phyloP scores from a whole-genome alignment of 2,888 invertebrate genomes.

The Ormia ochracea region DNA sequence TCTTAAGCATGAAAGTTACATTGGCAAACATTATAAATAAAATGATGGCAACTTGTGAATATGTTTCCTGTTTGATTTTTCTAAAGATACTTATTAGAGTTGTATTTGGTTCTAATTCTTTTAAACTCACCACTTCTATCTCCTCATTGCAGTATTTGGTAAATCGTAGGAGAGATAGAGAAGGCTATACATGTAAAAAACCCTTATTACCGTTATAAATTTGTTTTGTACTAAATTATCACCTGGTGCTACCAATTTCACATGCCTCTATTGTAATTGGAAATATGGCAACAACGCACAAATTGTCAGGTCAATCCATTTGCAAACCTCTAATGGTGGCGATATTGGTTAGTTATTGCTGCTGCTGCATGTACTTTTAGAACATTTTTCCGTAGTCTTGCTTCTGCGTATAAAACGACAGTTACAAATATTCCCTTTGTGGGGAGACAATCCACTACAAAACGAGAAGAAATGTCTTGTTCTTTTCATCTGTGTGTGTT shows the following conservation, averaged over 20 bases:
- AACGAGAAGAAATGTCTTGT: constrained; percentile 17
- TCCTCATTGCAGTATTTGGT: not conserved
- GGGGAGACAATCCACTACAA: constrained; percentile 27
- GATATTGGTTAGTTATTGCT: not conserved
- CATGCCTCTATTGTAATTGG: not conserved
- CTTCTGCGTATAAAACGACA: constrained; percentile 49
- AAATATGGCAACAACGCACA: not conserved
- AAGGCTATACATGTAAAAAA: not conserved
- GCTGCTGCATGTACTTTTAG: constrained; percentile 34
- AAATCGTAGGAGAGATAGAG: not conserved
- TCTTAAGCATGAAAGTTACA: too few relatives aligned
- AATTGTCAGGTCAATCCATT: not conserved
- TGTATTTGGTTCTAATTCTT: constrained; percentile 3
- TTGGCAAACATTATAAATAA: too few relatives aligned
- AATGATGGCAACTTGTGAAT: constrained; percentile 6
- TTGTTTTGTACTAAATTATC: constrained; percentile 7
- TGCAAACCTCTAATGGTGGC: not conserved
- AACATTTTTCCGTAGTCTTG: constrained; percentile 36
- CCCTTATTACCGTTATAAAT: constrained; percentile 36
- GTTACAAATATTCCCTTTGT: constrained; percentile 34
- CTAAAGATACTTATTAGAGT: constrained; percentile 3
- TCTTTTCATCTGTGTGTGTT: constrained; percentile 32
- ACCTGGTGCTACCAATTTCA: constrained; percentile 23
- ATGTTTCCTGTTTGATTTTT: constrained; percentile 17
- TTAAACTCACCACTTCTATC: constrained; percentile 15